Evolutionary conservation across 2,888 invertebrate species (phyloP).

Genomic region (Aleiodes alternator): DNA sequence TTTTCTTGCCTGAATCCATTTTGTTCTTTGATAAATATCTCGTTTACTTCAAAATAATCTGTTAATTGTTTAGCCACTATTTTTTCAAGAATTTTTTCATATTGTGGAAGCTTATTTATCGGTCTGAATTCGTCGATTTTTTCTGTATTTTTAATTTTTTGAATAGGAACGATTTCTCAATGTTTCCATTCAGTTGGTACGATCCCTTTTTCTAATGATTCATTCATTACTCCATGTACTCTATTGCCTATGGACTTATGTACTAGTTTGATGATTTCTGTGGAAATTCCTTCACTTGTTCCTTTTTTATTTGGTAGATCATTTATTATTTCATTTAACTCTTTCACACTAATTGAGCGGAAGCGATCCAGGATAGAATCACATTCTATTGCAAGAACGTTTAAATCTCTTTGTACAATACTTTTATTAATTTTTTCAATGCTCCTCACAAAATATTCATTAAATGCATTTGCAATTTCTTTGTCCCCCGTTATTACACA

Average conservation of each 20-base stretch:
- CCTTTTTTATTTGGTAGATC: neutral
- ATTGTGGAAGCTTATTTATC: neutral
- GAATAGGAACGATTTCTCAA: neutral
- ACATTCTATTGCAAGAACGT: neutral
- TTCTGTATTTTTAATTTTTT: neutral
- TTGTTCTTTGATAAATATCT: slow-evolving; percentile 8
- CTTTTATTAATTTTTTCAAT: neutral
- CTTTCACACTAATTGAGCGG: neutral
- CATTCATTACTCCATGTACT: neutral
- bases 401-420: neutral
- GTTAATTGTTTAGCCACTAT: neutral
- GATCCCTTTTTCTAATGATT: neutral
- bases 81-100: slow-evolving; percentile 18
- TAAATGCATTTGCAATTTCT: slow-evolving; percentile 22
- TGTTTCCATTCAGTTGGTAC: slow-evolving; percentile 21
- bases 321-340: slow-evolving; percentile 1
- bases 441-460: slow-evolving; percentile 34
- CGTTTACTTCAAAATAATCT: neutral
- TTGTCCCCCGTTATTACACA: too few species aligned
- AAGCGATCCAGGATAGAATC: neutral
- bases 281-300: slow-evolving; percentile 1
- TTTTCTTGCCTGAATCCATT: neutral
- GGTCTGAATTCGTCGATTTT: slow-evolving; percentile 1
- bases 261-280: neutral
- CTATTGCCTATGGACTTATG: neutral